Conservation (phyloP, 2,888 invertebrate species). For the Archips xylosteana region DNA sequence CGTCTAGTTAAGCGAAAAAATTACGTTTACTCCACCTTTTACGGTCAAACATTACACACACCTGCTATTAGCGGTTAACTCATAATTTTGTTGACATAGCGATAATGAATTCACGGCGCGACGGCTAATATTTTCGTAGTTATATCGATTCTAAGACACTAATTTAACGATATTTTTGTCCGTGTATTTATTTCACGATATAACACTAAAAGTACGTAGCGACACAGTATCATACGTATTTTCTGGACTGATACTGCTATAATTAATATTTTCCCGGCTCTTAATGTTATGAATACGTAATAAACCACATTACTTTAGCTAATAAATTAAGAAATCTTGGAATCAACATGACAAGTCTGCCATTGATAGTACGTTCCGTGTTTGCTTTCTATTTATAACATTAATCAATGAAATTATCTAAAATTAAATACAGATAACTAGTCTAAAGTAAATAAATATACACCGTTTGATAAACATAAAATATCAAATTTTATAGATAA, state of each 20-base stretch:
- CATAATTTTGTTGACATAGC: slow-evolving; percentile 76
- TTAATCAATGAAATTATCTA: slow-evolving; percentile 32
- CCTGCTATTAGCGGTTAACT: slow-evolving; percentile 67
- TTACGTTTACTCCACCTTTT: slow-evolving; percentile 27
- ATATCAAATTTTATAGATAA: background rate
- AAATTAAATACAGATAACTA: background rate
- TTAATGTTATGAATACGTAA: slow-evolving; percentile 31
- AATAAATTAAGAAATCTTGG: slow-evolving; percentile 60
- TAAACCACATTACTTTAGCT: slow-evolving; percentile 37
- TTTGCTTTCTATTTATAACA: slow-evolving; percentile 38
- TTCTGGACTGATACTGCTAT: slow-evolving; percentile 5
- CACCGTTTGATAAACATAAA: background rate
- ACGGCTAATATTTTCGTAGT: slow-evolving; percentile 68
- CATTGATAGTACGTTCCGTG: slow-evolving; percentile 67
- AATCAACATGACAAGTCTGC: slow-evolving; percentile 76
- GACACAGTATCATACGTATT: slow-evolving; percentile 2
- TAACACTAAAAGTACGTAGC: slow-evolving; percentile 24
- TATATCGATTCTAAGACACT: slow-evolving; percentile 73
- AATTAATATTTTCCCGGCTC: slow-evolving; percentile 9
- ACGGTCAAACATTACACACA: slow-evolving; percentile 50
- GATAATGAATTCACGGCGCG: slow-evolving; percentile 70
- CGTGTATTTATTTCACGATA: slow-evolving; percentile 28
- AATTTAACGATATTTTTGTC: slow-evolving; percentile 54
- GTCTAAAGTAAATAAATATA: background rate
- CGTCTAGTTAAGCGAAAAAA: slow-evolving; percentile 20